Base-by-base conservation (phyloP, 2,113 vertebrate genomes). In the Nerophis lumbriciformis region DNA sequence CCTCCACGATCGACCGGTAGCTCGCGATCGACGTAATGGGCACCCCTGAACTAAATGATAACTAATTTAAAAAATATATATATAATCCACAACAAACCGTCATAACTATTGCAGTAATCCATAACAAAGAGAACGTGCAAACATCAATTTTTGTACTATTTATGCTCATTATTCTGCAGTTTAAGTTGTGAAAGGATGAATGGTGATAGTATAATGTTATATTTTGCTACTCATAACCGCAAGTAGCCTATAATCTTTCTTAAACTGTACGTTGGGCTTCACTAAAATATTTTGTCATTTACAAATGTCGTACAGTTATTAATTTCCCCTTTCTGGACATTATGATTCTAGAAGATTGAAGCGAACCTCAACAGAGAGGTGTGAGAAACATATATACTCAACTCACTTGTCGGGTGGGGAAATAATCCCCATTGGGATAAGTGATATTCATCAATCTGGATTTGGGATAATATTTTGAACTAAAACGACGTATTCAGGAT, bases 401-500 rank as follows among this genome's bases (percentile, higher is more conserved):
- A 47, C 49, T 66, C 61, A 8, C 61, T 12, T 28, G 28, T 28
- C 28, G 28, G 28, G 2, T n/a, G 28, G 39, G 21, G 28, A 55
- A 72, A 48, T 51, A 59, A 36, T 58, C 8, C 38, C 66, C 19
- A 50, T 21, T 16, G 28, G 58, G 66, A 76, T 48, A 57, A 61
- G 66, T 61, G 75, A 85, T 84, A 77, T 54, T 73, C 73, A 87
- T 85, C 82, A 78, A 75, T 72, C 74, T 63, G 49, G 51, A 55
- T 56, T 73, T 21, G 11, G 55, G 55, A 79, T 77, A 81, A 80
- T 77, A 72, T 84, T 88, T 78, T 81, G 45, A 82, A 83, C 80
- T 84, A n/a, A 80, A 88, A 82, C 57, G 44, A 81, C 54, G 79
- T 76, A 82, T 83, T 79, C 76, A 78, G 79, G 78, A 88, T 89